Base-by-base conservation (phyloP, 2,888 invertebrate species). In the Oscheius sp. region DNA sequence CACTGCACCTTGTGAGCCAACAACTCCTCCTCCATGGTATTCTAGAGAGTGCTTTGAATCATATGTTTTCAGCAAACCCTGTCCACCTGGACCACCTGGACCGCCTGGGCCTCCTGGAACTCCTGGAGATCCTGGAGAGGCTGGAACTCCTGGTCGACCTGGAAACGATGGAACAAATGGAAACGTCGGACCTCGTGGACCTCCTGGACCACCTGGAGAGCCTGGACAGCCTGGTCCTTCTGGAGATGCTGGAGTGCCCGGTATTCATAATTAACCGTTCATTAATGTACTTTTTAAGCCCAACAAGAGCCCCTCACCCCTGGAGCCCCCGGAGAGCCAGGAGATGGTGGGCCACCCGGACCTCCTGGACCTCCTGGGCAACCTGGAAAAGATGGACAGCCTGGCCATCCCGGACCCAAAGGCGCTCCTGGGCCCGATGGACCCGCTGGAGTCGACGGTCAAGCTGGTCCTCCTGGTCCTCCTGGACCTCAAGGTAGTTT, bases 11-110 rank as follows among this genome's bases (percentile, higher is more conserved):
- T 84, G 82, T 69, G 84, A 84, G 68, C 82, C 83, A 54, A 77
- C 80, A 67, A 84, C 84, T 51, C 84, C 84, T 64, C 80, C 81
- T 63, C 78, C 78, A 68, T 78, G 80, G n/a, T n/a, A n/a, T 76
- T n/a, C n/a, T n/a, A n/a, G n/a, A n/a, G n/a, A n/a, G n/a, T n/a
- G n/a, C n/a, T n/a, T n/a, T n/a, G n/a, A n/a, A n/a, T n/a, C n/a
- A n/a, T n/a, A n/a, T n/a, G 73, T 78, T 80, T 45, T 80, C 82
- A 79, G 82, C 77, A 62, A 74, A 59, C 81, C 79, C 32, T 81
- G 80, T 73, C 78, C 80, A 65, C 76, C 74, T 56, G 77, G 77
- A 73, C 80, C 81, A 65, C 81, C 77, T 64, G 82, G 67, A 30
- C 68, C 75, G 30, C 70, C 70, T 22, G 70, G 67, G 45, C 68